phyloP scores from a whole-genome alignment of 2,797 vertebrate genomes.

The Falco peregrinus region DNA sequence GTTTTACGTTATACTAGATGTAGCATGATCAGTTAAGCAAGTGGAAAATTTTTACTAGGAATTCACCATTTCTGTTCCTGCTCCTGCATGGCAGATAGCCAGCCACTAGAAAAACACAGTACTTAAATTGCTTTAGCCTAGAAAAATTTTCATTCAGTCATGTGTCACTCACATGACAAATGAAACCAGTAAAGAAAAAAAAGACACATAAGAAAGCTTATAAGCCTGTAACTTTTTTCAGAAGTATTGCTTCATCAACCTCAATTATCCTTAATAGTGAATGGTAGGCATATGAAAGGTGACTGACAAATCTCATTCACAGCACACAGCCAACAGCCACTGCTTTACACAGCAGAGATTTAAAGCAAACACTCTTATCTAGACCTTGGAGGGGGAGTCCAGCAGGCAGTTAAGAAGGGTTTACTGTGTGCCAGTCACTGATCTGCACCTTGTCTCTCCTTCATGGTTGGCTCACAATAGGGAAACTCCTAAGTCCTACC shows the following conservation, averaged over 20 bases:
- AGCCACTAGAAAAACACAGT: background rate
- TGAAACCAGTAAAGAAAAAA: background rate
- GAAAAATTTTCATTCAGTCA: constrained; percentile 20
- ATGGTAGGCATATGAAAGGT: background rate
- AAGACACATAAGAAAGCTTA: background rate
- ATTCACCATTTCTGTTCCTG: background rate
- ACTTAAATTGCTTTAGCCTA: background rate
- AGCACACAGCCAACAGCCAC: background rate
- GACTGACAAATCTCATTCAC: background rate
- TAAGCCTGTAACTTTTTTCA: background rate
- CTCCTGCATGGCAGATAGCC: background rate
- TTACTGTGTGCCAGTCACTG: background rate
- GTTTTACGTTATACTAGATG: background rate
- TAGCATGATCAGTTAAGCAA: background rate
- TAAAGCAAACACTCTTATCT: constrained; percentile 34
- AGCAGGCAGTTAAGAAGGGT: background rate
- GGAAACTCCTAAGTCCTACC: background rate
- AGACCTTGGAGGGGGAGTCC: background rate
- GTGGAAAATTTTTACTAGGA: background rate
- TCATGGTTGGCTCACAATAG: rapidly evolving
- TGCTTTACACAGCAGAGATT: background rate
- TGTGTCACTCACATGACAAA: constrained; percentile 4
- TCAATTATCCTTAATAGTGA: background rate
- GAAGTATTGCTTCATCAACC: background rate
- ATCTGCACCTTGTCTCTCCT: background rate